Evolutionary conservation across 2,797 vertebrate species (phyloP).

Genomic region (Crenuchus spilurus): DNA sequence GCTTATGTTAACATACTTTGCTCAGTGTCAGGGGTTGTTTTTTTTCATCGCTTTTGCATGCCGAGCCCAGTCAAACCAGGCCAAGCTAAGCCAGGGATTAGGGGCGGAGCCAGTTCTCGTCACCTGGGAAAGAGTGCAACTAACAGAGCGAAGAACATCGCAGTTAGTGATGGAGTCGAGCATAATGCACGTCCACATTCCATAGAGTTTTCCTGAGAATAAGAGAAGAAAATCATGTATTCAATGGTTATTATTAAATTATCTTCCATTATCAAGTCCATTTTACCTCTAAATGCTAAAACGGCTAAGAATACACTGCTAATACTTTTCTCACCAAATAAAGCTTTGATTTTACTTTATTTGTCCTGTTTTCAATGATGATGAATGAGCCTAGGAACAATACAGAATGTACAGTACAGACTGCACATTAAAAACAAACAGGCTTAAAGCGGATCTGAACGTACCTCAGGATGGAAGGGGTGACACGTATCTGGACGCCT

Average conservation of each 20-base stretch:
- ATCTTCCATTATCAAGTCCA: too few relatives aligned
- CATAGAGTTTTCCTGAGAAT: slow-evolving; percentile 91
- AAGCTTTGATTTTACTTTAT: too few relatives aligned
- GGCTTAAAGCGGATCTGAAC: too few relatives aligned
- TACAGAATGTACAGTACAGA: too few relatives aligned
- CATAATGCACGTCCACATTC: slow-evolving; percentile 86
- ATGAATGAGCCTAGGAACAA: too few relatives aligned
- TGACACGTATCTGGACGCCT: slow-evolving; percentile 95
- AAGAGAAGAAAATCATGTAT: too few relatives aligned
- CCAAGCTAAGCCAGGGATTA: slow-evolving; percentile 69
- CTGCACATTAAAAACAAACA: too few relatives aligned
- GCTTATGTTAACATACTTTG: slow-evolving; percentile 19
- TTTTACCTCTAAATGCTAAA: too few relatives aligned
- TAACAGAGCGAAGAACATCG: slow-evolving; percentile 78
- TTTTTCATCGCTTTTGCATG: slow-evolving; percentile 63
- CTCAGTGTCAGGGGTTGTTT: slow-evolving; percentile 24
- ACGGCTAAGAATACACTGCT: too few relatives aligned
- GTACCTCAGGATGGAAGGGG: slow-evolving; percentile 94
- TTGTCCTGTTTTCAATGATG: too few relatives aligned
- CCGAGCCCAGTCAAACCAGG: slow-evolving; percentile 61
- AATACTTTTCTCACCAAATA: too few relatives aligned
- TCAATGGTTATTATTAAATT: too few relatives aligned
- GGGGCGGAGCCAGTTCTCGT: slow-evolving; percentile 78
- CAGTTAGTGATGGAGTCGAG: slow-evolving; percentile 72
- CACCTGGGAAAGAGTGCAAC: slow-evolving; percentile 85